A percentile compares a stretch with the other conserved stretches of the same genome.
These are phyloP conservation scores for Rhodeus uyekii DNA, from an alignment of 2,797 vertebrate genomes.

Conservation along the genomic window DNA sequence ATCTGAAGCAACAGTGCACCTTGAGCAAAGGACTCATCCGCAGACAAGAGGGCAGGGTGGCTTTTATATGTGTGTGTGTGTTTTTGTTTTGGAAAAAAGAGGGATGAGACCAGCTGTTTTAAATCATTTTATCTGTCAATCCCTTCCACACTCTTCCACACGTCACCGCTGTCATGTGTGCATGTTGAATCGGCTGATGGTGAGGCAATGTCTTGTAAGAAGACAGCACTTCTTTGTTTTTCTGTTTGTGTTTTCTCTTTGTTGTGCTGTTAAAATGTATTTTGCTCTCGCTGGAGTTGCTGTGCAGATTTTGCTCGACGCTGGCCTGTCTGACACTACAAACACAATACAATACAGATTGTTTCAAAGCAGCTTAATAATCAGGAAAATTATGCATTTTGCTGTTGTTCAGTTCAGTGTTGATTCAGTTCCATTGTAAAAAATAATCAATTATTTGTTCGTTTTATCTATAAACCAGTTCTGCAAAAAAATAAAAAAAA, in stretches of 20 bases:
- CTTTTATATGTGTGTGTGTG: neutral
- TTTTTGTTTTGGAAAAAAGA: neutral
- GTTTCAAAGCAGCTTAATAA: no score
- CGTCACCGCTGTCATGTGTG: neutral
- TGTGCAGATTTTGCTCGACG: neutral
- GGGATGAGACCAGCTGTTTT: neutral
- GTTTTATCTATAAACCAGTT: no score
- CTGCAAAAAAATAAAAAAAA: no score
- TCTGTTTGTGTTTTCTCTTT: neutral
- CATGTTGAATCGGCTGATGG: slow-evolving; percentile 3
- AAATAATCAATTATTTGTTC: no score
- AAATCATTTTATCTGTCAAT: neutral
- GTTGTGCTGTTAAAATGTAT: neutral
- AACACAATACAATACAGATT: no score
- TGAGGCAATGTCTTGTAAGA: slow-evolving; percentile 37
- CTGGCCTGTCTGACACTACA: neutral
- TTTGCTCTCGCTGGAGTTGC: neutral
- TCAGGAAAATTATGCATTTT: no score
- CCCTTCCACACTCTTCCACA: neutral
- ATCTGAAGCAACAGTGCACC: slow-evolving; percentile 20
- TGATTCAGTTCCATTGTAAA: no score
- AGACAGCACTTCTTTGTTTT: slow-evolving; percentile 22
- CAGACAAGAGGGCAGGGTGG: neutral
- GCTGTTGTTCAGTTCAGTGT: no score
- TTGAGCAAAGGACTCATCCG: neutral